Percentiles rank a stretch among this genome's conserved stretches.
These are phyloP conservation scores for Antechinus flavipes DNA, from an alignment of 2,113 vertebrate species.

Conservation along the genomic window DNA sequence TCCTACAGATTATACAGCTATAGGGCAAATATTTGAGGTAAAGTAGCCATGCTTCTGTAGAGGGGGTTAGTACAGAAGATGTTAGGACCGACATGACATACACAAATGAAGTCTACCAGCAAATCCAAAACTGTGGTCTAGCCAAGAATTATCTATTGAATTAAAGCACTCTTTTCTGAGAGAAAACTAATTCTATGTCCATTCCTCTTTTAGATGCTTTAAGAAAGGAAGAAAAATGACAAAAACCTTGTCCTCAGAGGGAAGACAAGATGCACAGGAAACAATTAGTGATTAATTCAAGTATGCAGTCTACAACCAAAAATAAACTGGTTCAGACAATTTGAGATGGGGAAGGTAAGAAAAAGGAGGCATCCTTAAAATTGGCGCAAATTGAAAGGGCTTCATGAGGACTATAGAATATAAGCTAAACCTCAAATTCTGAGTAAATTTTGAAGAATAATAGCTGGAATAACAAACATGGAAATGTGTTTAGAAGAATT, in stretches of 20 bases:
- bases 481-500: too few relatives aligned
- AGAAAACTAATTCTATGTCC: neutral
- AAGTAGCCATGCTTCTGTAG: neutral
- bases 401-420: neutral
- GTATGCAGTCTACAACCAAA: neutral
- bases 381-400: neutral
- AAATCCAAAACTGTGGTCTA: neutral
- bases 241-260: conserved; percentile 32
- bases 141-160: neutral
- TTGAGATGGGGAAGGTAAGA: neutral
- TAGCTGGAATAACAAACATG: neutral
- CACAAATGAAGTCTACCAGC: neutral
- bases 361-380: neutral
- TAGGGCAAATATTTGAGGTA: neutral
- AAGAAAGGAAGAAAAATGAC: neutral
- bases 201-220: neutral
- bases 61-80: neutral
- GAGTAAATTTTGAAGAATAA: neutral
- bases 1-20: neutral
- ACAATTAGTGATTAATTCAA: neutral
- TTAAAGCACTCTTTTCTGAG: neutral
- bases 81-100: neutral
- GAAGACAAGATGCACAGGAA: conserved; percentile 36
- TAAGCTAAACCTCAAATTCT: neutral
- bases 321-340: neutral